These are phyloP conservation scores for Nanorana parkeri DNA, from an alignment of 2,113 vertebrate species.

Conservation along the genomic window DNA sequence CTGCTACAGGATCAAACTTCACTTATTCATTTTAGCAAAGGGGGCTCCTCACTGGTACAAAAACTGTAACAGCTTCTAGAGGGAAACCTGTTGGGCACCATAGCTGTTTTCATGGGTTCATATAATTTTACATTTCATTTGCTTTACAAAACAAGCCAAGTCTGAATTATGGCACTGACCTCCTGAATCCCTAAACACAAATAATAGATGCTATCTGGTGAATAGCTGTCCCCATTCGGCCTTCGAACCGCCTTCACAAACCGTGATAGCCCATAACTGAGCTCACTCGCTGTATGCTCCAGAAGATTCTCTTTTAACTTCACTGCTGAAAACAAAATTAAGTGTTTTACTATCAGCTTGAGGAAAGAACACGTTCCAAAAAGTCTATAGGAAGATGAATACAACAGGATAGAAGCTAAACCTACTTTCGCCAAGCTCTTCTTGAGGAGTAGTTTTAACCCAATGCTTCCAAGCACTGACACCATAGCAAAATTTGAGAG, in stretches of 20 bases:
- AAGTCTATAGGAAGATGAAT: no score
- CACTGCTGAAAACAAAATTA: slow-evolving; percentile 66
- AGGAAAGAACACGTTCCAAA: no score
- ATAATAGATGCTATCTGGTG: slow-evolving; percentile 96
- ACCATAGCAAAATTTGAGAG: slow-evolving; percentile 87
- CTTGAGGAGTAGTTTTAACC: slow-evolving; percentile 74
- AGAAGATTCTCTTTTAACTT: slow-evolving; percentile 86
- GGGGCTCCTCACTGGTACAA: no score
- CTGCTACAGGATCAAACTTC: no score
- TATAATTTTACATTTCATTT: no score
- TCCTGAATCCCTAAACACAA: slow-evolving; percentile 97
- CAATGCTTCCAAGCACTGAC: slow-evolving; percentile 94
- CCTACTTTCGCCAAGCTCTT: slow-evolving; percentile 17
- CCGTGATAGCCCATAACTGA: slow-evolving; percentile 81
- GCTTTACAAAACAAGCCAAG: background rate
- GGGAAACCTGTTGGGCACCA: no score
- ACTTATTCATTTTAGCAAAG: no score
- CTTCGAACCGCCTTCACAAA: slow-evolving; percentile 92
- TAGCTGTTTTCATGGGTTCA: no score
- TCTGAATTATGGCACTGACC: slow-evolving; percentile 75
- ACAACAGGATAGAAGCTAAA: background rate
- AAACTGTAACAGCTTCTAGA: no score
- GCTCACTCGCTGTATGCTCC: slow-evolving; percentile 80
- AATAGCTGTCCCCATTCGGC: slow-evolving; percentile 89
- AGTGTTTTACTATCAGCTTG: no score